Evolutionary conservation across 1,140 invertebrate species (phyloP).

Genomic region (Gonatopus flavifemur): DNA sequence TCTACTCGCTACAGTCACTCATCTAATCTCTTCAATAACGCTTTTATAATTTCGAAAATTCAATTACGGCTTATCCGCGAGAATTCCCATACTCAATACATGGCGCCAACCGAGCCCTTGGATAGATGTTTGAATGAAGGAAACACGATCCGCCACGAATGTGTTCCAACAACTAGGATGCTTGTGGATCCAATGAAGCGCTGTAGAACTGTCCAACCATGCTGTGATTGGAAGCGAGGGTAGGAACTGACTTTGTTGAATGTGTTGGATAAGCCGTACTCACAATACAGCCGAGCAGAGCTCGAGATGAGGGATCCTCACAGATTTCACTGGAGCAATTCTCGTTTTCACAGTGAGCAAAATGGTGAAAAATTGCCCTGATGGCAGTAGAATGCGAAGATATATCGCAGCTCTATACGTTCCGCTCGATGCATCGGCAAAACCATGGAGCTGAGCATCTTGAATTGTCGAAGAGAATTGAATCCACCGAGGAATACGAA

Average conservation of each 20-base stretch:
- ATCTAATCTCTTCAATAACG: too few relatives aligned
- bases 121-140: background rate
- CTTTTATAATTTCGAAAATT: too few relatives aligned
- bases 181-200: too few relatives aligned
- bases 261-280: background rate
- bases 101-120: background rate
- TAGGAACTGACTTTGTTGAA: background rate
- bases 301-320: background rate
- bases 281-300: background rate
- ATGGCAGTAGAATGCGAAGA: background rate
- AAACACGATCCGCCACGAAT: too few relatives aligned
- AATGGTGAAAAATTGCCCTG: background rate
- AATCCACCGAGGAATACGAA: background rate
- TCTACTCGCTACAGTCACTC: too few relatives aligned
- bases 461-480: background rate
- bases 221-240: background rate
- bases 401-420: background rate
- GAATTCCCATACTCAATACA: too few relatives aligned
- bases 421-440: background rate
- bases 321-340: background rate
- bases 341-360: background rate
- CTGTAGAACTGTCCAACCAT: background rate
- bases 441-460: background rate
- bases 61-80: too few relatives aligned
- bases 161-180: too few relatives aligned